phyloP scores from a whole-genome alignment of 2,113 vertebrate genomes.

The Hippocampus barbouri region DNA sequence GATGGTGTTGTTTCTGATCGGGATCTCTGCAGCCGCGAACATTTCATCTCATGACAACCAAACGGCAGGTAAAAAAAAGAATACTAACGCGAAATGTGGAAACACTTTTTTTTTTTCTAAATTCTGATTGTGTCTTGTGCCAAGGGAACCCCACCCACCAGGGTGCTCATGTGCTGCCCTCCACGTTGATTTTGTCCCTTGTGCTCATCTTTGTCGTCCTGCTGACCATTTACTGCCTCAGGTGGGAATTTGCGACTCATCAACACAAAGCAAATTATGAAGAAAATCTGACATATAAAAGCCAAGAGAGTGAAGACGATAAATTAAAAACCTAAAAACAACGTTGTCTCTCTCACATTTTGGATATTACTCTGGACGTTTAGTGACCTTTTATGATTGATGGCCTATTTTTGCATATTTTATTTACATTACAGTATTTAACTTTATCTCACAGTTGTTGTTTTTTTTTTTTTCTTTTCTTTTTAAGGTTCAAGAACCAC shows the following conservation, averaged over 20 bases:
- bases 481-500: conserved; percentile 84
- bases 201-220: conserved; percentile 79
- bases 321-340: no score
- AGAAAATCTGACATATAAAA: no score
- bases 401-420: not conserved
- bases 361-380: not conserved
- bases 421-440: conserved; percentile 27
- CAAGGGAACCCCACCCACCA: conserved; percentile 65
- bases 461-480: conserved; percentile 8
- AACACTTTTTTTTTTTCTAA: not conserved
- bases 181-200: conserved; percentile 80
- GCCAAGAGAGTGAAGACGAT: no score
- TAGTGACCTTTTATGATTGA: not conserved
- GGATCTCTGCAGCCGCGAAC: conserved; percentile 61
- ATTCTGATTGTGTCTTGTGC: conserved; percentile 9
- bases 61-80: conserved; percentile 57
- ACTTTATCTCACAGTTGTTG: conserved; percentile 1
- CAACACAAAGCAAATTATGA: not conserved
- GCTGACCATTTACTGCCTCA: conserved; percentile 82
- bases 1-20: conserved; percentile 75
- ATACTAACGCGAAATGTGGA: not conserved
- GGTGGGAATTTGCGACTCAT: conserved; percentile 63
- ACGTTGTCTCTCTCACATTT: no score
- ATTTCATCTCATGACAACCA: conserved; percentile 68
- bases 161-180: conserved; percentile 78